Base-by-base conservation (phyloP, 2,797 vertebrate genomes). In the Psittacula derbiana region DNA sequence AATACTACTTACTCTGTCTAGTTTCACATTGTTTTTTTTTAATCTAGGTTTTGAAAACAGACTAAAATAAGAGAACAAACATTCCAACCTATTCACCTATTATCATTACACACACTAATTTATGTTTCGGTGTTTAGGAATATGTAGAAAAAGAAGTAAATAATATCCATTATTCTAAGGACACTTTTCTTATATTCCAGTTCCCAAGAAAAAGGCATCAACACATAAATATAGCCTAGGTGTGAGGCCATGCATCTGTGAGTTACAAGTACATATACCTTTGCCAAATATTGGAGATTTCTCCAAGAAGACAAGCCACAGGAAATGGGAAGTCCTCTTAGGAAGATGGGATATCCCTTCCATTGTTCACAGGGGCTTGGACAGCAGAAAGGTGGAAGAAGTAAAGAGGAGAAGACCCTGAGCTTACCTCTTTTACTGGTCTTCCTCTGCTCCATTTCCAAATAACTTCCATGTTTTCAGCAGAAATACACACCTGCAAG, bases 31-130 rank as follows among this genome's bases (percentile, higher is more conserved):
- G 14, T 2, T 10, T 61, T 38, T 62, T 80, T 72, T 96, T 30
- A 83, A 65, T 91, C 36, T 81, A 80, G 16, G 65, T 95, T 96
- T 97, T 76, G 90, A 93, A 95, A 96, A 9, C 47, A 65, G 33
- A 75, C 74, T 81, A 72, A 86, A 94, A 78, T 79, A 93, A 82
- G 40, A 57, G 38, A 92, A 90, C 61, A 44, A 90, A 27, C 57
- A 73, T 50, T 85, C 67, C 49, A 65, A 50, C 11, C 27, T 74
- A 33, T 72, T 80, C 50, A 76, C 36, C 88, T 84, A 62, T 89
- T 84, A 62, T 89, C 15, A 38, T n/a, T n/a, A 33, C 12, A 65
- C 19, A 41, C 12, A 12, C 16, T 53, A 57, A 75, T 86, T 84
- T 55, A 36, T 55, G 19, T 64, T 67, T 74, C 41, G 64, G 10